Base-by-base conservation (phyloP, 1,140 invertebrate genomes). In the Akabosia matsudoensis region DNA sequence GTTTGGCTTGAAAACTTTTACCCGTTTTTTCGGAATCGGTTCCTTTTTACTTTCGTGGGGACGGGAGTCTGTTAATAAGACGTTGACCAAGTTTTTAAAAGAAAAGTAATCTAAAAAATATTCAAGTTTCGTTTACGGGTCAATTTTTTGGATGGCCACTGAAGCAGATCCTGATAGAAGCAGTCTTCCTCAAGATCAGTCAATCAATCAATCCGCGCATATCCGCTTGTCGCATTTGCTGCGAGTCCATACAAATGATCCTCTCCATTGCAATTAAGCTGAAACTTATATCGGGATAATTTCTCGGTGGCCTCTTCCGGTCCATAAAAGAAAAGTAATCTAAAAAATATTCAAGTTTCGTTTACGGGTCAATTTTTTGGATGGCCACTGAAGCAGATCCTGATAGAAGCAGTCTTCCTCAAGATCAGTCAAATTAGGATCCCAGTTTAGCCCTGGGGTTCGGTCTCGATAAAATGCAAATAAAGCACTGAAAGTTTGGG, bases 211-310 rank as follows among this genome's bases (percentile, higher is more conserved):
- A 67, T 3, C 76, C 79, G 33, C 79, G 67, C 79, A 79, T 76
- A 70, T 78, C 79, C 10, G 79, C 79, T 31, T 77, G 76, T 31
- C 67, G 72, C 13, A 64, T 74, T 74, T 79, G 79, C 34, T 75
- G 74, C 22, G 72, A 73, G 16, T 75, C 67, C 79, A 79, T 79
- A 28, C 76, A 75, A 70, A 79, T 79, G 18, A 79, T 72, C 30
- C 79, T 74, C 16, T 79, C 79, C n/a, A 79, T 34, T 28, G 54
- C 70, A 67, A 76, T 70, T 14, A 76, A 64, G 2, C 45, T 70
- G 1, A 76, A 70, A n/a, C 61, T 70, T 14, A 79, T 77, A 34
- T 79, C 76, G 0, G 79, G 79, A 56, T 74, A 61, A 16, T 72
- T 67, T 10, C 74, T 70, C 64, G 45, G 45, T 74, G 70, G 33